phyloP scores from a whole-genome alignment of 2,797 vertebrate species.

The Myotis findleyi region DNA sequence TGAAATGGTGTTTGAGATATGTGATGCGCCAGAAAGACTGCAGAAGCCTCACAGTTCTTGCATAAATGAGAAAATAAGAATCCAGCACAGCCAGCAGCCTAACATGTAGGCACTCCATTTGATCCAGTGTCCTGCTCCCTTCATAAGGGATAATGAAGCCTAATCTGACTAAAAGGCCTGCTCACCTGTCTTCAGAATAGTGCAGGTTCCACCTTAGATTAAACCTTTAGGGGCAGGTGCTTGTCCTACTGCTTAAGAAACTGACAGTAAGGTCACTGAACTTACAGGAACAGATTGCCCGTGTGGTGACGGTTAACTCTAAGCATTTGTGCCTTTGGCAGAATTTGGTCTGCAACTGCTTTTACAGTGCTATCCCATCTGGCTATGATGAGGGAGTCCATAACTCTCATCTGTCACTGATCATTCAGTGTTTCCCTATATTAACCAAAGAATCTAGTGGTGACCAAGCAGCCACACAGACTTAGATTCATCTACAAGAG shows the following conservation, averaged over 20 bases:
- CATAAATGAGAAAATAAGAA: conserved; percentile 44
- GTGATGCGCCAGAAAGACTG: not conserved
- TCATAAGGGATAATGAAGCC: not conserved
- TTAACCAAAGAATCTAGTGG: not conserved
- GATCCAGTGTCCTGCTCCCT: not conserved
- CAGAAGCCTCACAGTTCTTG: not conserved
- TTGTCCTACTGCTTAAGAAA: not conserved
- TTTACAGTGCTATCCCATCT: not conserved
- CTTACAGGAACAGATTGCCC: not conserved
- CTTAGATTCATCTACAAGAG: conserved; percentile 19
- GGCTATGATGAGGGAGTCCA: not conserved
- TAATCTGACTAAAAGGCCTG: not conserved
- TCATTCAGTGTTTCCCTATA: conserved; percentile 12
- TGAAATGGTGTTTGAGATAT: not conserved
- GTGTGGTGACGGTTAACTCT: not conserved
- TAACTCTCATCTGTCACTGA: not conserved
- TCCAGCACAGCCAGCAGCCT: not conserved
- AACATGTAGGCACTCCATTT: not conserved
- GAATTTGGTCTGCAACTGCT: conserved; percentile 6
- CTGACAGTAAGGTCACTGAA: not conserved
- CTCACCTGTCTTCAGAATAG: conserved; percentile 23
- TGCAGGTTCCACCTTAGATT: not conserved
- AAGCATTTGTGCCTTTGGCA: not conserved
- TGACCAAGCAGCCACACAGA: not conserved
- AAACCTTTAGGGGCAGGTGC: not conserved